Evolutionary conservation across 1,140 invertebrate species (phyloP).

Genomic region (Pentalonia nigronervosa): DNA sequence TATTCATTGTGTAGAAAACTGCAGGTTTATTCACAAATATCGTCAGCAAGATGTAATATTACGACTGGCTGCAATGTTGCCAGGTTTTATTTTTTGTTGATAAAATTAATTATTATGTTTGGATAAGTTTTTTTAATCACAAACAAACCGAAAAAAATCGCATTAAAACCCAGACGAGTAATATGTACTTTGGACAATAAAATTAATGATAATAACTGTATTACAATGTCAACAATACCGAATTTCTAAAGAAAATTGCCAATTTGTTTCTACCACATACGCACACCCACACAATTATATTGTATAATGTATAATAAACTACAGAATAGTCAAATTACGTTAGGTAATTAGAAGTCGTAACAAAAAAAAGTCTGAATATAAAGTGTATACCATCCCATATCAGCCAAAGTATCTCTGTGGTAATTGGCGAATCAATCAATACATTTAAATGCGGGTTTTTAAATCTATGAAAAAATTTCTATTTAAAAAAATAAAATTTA

Average conservation of each 20-base stretch:
- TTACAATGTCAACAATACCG: neutral
- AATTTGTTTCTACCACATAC: neutral
- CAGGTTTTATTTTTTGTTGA: conserved; percentile 12
- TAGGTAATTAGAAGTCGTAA: neutral
- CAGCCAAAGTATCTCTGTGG: no score
- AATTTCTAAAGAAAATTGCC: neutral
- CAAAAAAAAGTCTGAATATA: neutral
- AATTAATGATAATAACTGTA: neutral
- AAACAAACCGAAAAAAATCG: neutral
- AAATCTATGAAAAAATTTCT: no score
- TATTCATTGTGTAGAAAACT: neutral
- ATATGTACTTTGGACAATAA: neutral
- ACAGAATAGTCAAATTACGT: neutral
- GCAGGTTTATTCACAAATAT: neutral
- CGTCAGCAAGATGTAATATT: neutral
- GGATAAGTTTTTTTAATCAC: neutral
- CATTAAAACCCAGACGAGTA: neutral
- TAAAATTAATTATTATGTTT: neutral
- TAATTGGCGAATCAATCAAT: no score
- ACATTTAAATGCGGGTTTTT: no score
- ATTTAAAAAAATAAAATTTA: no score
- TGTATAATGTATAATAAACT: neutral
- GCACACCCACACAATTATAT: neutral
- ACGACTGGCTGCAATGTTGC: neutral
- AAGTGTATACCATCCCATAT: no score